phyloP scores from a whole-genome alignment of 1,140 invertebrate species.

The Lepidurus apus region DNA sequence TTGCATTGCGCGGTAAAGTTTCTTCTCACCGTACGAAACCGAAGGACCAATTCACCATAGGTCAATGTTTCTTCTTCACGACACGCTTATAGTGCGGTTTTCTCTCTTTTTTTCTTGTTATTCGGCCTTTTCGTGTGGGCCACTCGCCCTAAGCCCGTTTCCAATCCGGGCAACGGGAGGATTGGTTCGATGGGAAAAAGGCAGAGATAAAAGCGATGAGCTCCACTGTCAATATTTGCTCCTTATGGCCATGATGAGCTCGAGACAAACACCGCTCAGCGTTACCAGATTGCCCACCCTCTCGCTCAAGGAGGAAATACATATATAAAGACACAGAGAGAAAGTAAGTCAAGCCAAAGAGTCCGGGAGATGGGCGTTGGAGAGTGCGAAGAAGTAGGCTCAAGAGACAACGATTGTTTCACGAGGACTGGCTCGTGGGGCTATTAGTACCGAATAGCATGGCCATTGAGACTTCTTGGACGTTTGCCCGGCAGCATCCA shows the following conservation, averaged over 20 bases:
- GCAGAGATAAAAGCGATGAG: neutral
- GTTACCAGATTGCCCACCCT: no score
- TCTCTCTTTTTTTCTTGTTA: neutral
- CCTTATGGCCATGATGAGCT: slow-evolving; percentile 10
- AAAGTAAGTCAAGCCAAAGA: no score
- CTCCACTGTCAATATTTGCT: slow-evolving; percentile 4
- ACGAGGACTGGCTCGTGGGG: neutral
- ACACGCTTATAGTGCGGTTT: neutral
- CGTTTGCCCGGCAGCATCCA: neutral
- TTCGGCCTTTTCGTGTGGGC: neutral
- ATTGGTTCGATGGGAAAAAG: slow-evolving; percentile 4
- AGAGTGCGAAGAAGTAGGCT: neutral
- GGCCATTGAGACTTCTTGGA: neutral
- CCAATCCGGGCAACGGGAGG: neutral
- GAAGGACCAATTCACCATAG: neutral
- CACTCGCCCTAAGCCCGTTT: neutral
- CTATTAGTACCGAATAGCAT: neutral
- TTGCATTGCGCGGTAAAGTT: neutral
- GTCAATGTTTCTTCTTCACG: neutral
- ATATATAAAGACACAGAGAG: no score
- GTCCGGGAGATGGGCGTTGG: no score
- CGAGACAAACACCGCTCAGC: neutral
- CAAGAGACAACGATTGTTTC: neutral
- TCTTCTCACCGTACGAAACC: neutral
- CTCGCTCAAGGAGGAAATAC: no score